Evolutionary conservation across 92 coral and sea anemone genomes (phyloP).

Genomic region (Epizoanthus scotinus): DNA sequence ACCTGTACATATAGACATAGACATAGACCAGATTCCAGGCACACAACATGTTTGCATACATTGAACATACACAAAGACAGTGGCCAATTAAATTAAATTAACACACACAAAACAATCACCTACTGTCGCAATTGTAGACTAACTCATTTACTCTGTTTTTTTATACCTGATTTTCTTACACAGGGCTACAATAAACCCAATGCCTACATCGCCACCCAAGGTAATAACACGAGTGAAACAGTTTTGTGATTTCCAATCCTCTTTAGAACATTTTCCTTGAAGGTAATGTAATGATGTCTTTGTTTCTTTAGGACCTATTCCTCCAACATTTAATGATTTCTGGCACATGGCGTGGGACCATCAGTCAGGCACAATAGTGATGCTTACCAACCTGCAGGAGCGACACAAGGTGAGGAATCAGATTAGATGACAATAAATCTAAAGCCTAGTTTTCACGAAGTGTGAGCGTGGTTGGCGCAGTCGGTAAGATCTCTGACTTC

Average conservation of each 20-base stretch:
- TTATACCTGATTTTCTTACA: background rate
- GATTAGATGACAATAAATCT: background rate
- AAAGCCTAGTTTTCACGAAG: background rate
- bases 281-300: background rate
- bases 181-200: constrained; percentile 96
- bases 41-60: too few species aligned
- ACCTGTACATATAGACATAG: too few species aligned
- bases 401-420: constrained; percentile 80
- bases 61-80: too few species aligned
- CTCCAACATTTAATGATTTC: constrained; percentile 90
- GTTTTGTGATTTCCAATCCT: background rate
- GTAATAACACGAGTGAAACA: constrained; percentile 35
- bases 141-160: background rate
- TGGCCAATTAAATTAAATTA: too few species aligned
- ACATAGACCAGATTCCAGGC: too few species aligned
- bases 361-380: constrained; percentile 79
- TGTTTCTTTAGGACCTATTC: constrained; percentile 78
- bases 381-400: constrained; percentile 97
- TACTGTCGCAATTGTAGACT: background rate
- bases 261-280: background rate
- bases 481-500: too few species aligned
- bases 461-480: too few species aligned
- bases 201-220: constrained; percentile 94
- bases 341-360: constrained; percentile 99
- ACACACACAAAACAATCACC: too few species aligned